phyloP scores from a whole-genome alignment of 2,113 vertebrate genomes.

The Azemiops feae region DNA sequence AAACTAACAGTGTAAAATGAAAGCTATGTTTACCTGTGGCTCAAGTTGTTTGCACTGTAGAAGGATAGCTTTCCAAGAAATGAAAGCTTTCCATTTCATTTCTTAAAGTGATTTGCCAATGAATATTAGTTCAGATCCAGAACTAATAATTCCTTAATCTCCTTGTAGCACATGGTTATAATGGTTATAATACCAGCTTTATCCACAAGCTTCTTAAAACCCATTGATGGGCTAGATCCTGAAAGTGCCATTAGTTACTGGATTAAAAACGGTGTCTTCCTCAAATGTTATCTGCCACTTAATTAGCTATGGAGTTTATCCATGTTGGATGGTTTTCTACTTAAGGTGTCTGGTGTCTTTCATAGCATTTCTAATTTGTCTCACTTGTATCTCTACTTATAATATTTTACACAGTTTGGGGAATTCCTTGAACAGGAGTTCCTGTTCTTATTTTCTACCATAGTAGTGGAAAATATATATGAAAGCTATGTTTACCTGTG shows the following conservation, averaged over 20 bases:
- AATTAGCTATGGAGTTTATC: not conserved
- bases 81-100: not conserved
- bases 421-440: not conserved
- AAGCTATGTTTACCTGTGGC: not conserved
- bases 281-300: not conserved
- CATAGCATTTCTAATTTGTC: not conserved
- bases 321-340: not conserved
- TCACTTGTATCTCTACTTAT: not conserved
- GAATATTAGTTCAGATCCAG: not conserved
- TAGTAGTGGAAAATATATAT: not conserved
- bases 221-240: not conserved
- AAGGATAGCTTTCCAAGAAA: not conserved
- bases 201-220: not conserved
- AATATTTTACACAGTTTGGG: not conserved
- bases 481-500: not conserved
- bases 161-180: not conserved
- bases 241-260: not conserved
- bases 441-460: not conserved
- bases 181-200: not conserved
- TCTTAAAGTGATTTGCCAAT: not conserved
- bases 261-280: not conserved
- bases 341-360: not conserved
- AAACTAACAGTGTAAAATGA: not conserved
- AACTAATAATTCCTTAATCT: constrained; percentile 15
- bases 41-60: not conserved